Conservation (phyloP, 2,888 invertebrate genomes). For the Conistra vaccinii region DNA sequence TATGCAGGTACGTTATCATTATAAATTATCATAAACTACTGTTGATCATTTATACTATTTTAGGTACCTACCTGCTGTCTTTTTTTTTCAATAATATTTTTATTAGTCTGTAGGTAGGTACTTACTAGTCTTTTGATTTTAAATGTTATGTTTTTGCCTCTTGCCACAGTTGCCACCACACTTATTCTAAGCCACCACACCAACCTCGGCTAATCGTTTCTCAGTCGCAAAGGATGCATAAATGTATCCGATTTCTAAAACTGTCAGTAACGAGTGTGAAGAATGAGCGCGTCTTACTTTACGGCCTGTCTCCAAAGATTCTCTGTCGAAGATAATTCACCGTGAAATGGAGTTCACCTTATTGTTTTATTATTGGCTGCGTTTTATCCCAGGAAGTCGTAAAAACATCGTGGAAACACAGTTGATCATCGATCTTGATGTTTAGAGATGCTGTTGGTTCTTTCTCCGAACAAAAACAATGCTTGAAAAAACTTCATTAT, state of each 20-base stretch:
- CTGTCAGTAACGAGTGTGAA: slow-evolving; percentile 50
- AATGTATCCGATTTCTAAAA: slow-evolving; percentile 51
- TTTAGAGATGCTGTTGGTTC: not conserved
- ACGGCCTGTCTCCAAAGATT: slow-evolving; percentile 58
- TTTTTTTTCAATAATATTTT: too few species aligned
- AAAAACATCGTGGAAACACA: slow-evolving; percentile 48
- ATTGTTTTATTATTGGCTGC: slow-evolving; percentile 61
- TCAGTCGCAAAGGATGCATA: slow-evolving; percentile 25
- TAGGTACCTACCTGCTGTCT: too few species aligned
- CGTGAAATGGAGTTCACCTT: slow-evolving; percentile 73
- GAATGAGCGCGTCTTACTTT: slow-evolving; percentile 54
- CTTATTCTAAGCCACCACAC: too few species aligned
- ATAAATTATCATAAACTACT: too few species aligned
- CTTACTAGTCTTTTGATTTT: too few species aligned
- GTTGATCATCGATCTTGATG: slow-evolving; percentile 19
- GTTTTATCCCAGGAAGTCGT: slow-evolving; percentile 68
- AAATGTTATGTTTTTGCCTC: too few species aligned
- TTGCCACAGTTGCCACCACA: too few species aligned
- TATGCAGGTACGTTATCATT: too few species aligned
- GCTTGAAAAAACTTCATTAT: too few species aligned
- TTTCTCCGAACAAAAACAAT: not conserved
- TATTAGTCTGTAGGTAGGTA: too few species aligned
- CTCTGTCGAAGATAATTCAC: slow-evolving; percentile 68
- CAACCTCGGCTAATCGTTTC: slow-evolving; percentile 14
- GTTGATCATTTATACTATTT: too few species aligned